Evolutionary conservation across 2,888 invertebrate genomes (phyloP).

Genomic region (Sturmia bella): DNA sequence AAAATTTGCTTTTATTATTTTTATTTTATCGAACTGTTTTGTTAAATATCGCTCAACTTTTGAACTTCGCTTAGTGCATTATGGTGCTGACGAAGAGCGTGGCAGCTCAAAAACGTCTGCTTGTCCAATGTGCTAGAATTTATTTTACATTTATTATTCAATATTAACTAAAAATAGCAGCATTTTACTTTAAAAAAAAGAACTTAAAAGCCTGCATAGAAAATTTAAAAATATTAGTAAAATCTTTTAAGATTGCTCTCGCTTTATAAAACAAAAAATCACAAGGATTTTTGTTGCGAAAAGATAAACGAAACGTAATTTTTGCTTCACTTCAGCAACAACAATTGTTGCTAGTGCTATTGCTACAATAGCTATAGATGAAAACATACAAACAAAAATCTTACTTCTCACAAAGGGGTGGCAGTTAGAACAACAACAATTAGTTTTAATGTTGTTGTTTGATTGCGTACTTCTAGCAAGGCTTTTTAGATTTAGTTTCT

Average conservation of each 20-base stretch:
- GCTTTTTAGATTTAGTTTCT: slow-evolving; percentile 23
- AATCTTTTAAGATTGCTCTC: not conserved
- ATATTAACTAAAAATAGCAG: too few species aligned
- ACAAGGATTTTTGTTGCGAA: slow-evolving; percentile 31
- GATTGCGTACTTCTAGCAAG: slow-evolving; percentile 19
- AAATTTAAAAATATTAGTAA: too few species aligned
- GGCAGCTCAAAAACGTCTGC: too few species aligned
- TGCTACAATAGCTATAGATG: not conserved
- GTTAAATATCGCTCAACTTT: too few species aligned
- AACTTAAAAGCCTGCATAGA: too few species aligned
- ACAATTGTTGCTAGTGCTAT: not conserved
- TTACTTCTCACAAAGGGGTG: slow-evolving; percentile 55
- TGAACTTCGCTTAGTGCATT: too few species aligned
- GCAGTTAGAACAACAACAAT: slow-evolving; percentile 30
- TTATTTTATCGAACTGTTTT: too few species aligned
- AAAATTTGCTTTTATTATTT: too few species aligned
- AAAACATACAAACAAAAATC: slow-evolving; percentile 25
- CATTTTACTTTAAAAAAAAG: too few species aligned
- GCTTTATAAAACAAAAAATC: not conserved
- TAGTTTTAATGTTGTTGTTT: slow-evolving; percentile 2
- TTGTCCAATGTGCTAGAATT: too few species aligned
- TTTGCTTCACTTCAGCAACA: not conserved
- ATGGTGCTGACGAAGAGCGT: too few species aligned
- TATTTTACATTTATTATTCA: too few species aligned
- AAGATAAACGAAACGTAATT: slow-evolving; percentile 11